Conservation (phyloP, 1,140 invertebrate genomes). For the Ctenoplectra terminalis region DNA sequence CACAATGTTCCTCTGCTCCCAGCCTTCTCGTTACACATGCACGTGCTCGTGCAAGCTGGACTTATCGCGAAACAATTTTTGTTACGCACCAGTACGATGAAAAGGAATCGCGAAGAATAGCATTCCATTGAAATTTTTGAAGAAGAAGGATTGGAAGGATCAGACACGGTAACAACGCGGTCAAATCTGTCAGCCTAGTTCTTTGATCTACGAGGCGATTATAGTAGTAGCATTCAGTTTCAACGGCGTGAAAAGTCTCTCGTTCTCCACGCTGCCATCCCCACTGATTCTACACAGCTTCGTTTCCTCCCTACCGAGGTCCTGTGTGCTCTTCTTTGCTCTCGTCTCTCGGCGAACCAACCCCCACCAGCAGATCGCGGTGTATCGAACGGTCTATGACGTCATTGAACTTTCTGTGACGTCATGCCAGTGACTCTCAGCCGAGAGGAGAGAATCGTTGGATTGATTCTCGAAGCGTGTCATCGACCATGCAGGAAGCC, state of each 20-base stretch:
- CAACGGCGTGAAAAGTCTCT: conserved; percentile 56
- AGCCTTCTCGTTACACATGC: background rate
- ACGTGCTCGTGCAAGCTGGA: background rate
- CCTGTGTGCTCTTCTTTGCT: conserved; percentile 30
- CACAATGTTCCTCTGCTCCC: background rate
- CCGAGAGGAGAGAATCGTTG: background rate
- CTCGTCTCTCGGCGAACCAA: conserved; percentile 56
- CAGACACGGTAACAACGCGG: background rate
- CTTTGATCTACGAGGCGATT: conserved; percentile 24
- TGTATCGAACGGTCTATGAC: conserved; percentile 79
- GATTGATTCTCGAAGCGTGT: background rate
- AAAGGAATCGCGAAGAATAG: background rate
- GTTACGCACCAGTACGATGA: no score
- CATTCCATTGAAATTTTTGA: background rate
- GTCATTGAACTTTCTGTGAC: conserved; percentile 78
- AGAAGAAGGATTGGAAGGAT: background rate
- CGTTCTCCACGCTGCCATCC: conserved; percentile 17
- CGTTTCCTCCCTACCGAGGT: background rate
- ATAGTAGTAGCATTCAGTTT: conserved; percentile 24
- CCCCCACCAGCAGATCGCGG: conserved; percentile 65
- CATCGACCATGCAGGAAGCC: conserved; percentile 9
- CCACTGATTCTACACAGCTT: conserved; percentile 1
- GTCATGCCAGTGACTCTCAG: conserved; percentile 73
- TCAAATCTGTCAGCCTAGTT: conserved; percentile 29
- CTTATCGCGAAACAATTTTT: background rate